Evolutionary conservation across 2,888 invertebrate species (phyloP).

Genomic region (Dicyrtoma fusca): DNA sequence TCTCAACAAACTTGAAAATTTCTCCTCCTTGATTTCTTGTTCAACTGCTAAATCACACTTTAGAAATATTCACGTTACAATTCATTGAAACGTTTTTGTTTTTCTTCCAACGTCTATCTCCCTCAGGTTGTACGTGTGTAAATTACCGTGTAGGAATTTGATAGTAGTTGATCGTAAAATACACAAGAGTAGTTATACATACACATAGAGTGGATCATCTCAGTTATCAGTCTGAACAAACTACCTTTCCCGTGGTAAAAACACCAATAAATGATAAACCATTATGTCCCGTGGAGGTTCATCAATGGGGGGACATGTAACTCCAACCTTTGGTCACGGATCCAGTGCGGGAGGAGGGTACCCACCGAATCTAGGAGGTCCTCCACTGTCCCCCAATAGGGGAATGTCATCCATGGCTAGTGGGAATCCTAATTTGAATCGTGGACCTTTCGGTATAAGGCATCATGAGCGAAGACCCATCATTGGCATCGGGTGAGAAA

Average conservation of each 20-base stretch:
- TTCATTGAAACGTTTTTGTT: too few relatives aligned
- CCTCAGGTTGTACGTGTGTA: not conserved
- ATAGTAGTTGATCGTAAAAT: too few relatives aligned
- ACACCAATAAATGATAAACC: not conserved
- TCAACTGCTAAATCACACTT: too few relatives aligned
- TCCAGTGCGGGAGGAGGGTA: constrained; percentile 39
- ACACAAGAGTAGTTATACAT: not conserved
- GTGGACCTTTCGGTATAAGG: constrained; percentile 43
- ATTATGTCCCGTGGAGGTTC: constrained; percentile 40
- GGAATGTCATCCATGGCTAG: constrained; percentile 50
- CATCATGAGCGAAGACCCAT: constrained; percentile 50
- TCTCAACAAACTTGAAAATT: too few relatives aligned
- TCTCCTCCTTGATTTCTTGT: too few relatives aligned
- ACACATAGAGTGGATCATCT: too few relatives aligned
- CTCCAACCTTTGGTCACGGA: constrained; percentile 52
- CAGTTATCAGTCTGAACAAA: too few relatives aligned
- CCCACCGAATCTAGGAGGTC: constrained; percentile 45
- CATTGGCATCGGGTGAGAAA: constrained; percentile 50
- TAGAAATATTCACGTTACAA: too few relatives aligned
- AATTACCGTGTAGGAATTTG: too few relatives aligned
- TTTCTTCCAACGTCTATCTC: constrained; percentile 2
- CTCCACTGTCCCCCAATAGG: constrained; percentile 53
- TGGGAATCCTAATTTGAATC: constrained; percentile 40
- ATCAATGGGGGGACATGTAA: constrained; percentile 52
- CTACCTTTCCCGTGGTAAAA: too few relatives aligned